phyloP scores from a whole-genome alignment of 1,140 invertebrate genomes.

The Tribolium castaneum region DNA sequence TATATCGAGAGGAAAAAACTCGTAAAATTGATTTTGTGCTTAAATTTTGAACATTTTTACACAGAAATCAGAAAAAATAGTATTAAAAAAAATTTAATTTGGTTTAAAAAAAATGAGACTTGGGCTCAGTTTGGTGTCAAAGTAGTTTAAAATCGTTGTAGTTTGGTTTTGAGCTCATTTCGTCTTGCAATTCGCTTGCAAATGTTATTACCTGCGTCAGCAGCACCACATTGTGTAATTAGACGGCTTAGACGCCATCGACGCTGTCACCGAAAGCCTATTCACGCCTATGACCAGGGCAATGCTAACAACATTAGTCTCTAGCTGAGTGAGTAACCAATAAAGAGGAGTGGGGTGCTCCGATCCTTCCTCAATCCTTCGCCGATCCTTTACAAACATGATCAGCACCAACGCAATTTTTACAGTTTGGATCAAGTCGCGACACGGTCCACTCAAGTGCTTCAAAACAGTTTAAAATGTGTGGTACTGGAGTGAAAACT shows the following conservation, averaged over 20 bases:
- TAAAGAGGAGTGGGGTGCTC: slow-evolving; percentile 47
- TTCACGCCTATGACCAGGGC: slow-evolving; percentile 55
- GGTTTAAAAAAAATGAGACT: too few relatives aligned
- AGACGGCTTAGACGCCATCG: background rate
- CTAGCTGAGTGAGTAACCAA: slow-evolving; percentile 58
- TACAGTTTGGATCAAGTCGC: slow-evolving; percentile 15
- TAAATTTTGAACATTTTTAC: too few relatives aligned
- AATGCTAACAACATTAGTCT: slow-evolving; percentile 59
- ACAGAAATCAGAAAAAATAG: too few relatives aligned
- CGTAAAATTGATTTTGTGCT: too few relatives aligned
- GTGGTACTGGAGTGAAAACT: too few relatives aligned
- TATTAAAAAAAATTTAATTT: too few relatives aligned
- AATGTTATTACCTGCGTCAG: background rate
- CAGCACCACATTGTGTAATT: background rate
- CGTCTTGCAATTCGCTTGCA: background rate
- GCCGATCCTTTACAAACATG: slow-evolving; percentile 39
- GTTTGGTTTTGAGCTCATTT: too few relatives aligned
- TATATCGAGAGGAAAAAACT: too few relatives aligned
- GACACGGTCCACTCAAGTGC: background rate
- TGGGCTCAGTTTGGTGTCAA: too few relatives aligned
- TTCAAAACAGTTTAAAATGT: background rate
- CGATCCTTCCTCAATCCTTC: slow-evolving; percentile 48
- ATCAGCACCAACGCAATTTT: slow-evolving; percentile 34
- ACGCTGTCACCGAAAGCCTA: background rate
- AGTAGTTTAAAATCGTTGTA: too few relatives aligned